These are phyloP conservation scores for Chesias legatella DNA, from an alignment of 2,888 invertebrate genomes.

Conservation along the genomic window DNA sequence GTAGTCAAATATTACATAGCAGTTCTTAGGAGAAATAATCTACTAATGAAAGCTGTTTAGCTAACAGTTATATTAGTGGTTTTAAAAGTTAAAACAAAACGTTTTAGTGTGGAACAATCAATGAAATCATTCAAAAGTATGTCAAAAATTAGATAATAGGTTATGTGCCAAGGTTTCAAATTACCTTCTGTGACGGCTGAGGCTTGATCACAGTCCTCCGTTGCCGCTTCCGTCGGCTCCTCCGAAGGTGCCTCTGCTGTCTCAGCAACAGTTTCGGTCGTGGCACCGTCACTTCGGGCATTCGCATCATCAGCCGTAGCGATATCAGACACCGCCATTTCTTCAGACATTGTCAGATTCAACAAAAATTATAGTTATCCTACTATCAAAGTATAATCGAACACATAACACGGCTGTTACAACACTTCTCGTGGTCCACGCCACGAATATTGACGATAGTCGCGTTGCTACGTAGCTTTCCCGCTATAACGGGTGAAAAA, in stretches of 20 bases:
- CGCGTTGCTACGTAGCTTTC: constrained; percentile 75
- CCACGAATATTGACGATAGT: constrained; percentile 58
- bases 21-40: too few relatives aligned
- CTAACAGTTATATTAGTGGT: too few relatives aligned
- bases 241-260: constrained; percentile 37
- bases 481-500: constrained; percentile 66
- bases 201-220: constrained; percentile 33
- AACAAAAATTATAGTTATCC: constrained; percentile 52
- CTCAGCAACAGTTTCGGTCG: constrained; percentile 39
- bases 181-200: constrained; percentile 44
- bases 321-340: constrained; percentile 76
- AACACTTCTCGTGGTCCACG: constrained; percentile 53
- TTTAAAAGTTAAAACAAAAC: too few relatives aligned
- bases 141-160: constrained; percentile 55
- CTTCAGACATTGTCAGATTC: constrained; percentile 74
- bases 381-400: constrained; percentile 61
- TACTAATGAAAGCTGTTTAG: too few relatives aligned
- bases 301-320: constrained; percentile 55
- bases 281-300: constrained; percentile 47
- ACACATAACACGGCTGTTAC: constrained; percentile 67
- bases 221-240: constrained; percentile 33
- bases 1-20: too few relatives aligned
- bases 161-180: constrained; percentile 57
- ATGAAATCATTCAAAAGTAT: constrained; percentile 36
- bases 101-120: constrained; percentile 27